Conservation (phyloP, 2,888 invertebrate genomes). For the Galeruca laticollis region DNA sequence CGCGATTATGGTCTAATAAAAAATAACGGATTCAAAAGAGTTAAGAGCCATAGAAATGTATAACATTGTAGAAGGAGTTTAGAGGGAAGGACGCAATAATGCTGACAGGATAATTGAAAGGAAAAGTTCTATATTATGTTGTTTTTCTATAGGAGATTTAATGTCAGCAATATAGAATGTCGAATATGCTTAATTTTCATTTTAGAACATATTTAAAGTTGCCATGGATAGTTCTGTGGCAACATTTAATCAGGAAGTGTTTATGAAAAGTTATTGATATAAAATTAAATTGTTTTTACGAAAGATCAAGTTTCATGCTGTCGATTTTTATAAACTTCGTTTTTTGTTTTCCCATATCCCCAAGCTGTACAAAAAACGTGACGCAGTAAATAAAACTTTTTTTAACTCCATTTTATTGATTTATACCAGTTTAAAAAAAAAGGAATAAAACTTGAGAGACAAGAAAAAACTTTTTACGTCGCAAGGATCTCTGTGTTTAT, state of each 20-base stretch:
- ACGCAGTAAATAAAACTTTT: constrained; percentile 7
- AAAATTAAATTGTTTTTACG: no score
- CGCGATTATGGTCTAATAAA: constrained; percentile 37
- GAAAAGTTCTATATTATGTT: not conserved
- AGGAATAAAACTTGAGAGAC: constrained; percentile 20
- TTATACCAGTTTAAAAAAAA: constrained; percentile 26
- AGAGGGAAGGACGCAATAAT: constrained; percentile 17
- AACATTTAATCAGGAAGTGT: no score
- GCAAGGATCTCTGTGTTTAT: no score
- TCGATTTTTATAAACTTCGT: not conserved
- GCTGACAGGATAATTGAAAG: constrained; percentile 30
- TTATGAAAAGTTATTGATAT: no score
- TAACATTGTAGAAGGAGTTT: constrained; percentile 28
- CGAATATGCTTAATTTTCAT: no score
- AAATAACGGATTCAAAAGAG: constrained; percentile 37
- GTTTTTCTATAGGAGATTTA: not conserved
- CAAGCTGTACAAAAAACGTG: not conserved
- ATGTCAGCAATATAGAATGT: constrained; percentile 4
- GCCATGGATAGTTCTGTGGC: no score
- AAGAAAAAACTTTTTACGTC: constrained; percentile 4
- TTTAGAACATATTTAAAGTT: no score
- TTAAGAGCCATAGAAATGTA: constrained; percentile 40
- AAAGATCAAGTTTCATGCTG: no score
- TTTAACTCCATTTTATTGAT: constrained; percentile 24
- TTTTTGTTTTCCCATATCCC: not conserved